These are phyloP conservation scores for Gasterosteus aculeatus DNA, from an alignment of 2,113 vertebrate species.

Conservation along the genomic window DNA sequence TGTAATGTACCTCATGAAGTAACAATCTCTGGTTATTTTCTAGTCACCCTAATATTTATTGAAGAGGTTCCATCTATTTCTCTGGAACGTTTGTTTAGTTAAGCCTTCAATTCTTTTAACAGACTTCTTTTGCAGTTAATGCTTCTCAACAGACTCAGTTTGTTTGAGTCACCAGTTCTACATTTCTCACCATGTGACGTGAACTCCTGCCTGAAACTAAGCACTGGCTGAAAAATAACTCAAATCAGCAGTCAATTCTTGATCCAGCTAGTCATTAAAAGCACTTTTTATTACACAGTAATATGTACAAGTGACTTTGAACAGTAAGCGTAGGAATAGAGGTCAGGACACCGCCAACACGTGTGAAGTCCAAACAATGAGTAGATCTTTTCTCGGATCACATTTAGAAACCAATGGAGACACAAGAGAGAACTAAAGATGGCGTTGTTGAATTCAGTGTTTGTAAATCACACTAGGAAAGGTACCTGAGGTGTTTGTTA, in stretches of 20 bases:
- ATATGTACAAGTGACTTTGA: conserved; percentile 46
- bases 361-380: conserved; percentile 10
- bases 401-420: conserved; percentile 5
- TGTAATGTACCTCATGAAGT: too few relatives aligned
- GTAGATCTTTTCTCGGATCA: conserved; percentile 3
- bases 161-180: neutral
- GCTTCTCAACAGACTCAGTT: too few relatives aligned
- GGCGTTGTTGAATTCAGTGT: conserved; percentile 7
- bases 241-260: neutral
- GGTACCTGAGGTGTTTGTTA: conserved; percentile 61
- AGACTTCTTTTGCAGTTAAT: too few relatives aligned
- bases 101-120: too few relatives aligned
- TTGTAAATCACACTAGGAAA: conserved; percentile 22
- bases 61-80: too few relatives aligned
- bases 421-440: neutral
- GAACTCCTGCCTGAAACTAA: neutral
- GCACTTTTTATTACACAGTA: conserved; percentile 62
- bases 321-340: conserved; percentile 25
- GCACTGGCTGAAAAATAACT: neutral
- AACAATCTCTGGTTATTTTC: too few relatives aligned
- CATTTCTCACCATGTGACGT: neutral
- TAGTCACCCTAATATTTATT: too few relatives aligned
- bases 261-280: conserved; percentile 38
- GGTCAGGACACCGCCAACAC: conserved; percentile 7
- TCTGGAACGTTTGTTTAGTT: too few relatives aligned